Evolutionary conservation across 1,140 invertebrate genomes (phyloP).

Genomic region (Bombus picipes): DNA sequence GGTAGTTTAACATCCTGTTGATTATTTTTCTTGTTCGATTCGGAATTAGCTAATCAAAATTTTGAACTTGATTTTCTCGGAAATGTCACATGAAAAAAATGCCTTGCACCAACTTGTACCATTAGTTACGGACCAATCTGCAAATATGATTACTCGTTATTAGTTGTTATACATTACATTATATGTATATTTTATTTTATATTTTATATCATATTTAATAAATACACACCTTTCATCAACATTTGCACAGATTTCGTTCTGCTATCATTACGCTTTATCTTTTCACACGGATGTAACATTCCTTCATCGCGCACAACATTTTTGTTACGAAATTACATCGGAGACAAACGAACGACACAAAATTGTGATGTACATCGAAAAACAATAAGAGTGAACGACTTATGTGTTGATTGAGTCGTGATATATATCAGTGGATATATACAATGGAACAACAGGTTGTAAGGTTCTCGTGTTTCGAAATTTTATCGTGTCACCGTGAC

Average conservation of each 20-base stretch:
- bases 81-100: no score
- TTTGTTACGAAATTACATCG: background rate
- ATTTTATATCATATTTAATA: no score
- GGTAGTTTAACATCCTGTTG: no score
- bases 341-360: no score
- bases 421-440: background rate
- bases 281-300: background rate
- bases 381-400: background rate
- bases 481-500: background rate
- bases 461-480: background rate
- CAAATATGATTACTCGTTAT: no score
- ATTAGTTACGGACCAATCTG: no score
- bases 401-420: background rate
- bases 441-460: background rate
- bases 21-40: no score
- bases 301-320: background rate
- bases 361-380: background rate
- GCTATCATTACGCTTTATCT: background rate
- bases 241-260: background rate
- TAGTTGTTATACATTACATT: no score
- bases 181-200: no score
- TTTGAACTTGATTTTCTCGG: no score
- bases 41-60: no score
- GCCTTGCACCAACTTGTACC: no score
- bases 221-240: background rate